These are phyloP conservation scores for Acanthosepion lycidas DNA, from an alignment of 2,888 invertebrate species.

Conservation along the genomic window DNA sequence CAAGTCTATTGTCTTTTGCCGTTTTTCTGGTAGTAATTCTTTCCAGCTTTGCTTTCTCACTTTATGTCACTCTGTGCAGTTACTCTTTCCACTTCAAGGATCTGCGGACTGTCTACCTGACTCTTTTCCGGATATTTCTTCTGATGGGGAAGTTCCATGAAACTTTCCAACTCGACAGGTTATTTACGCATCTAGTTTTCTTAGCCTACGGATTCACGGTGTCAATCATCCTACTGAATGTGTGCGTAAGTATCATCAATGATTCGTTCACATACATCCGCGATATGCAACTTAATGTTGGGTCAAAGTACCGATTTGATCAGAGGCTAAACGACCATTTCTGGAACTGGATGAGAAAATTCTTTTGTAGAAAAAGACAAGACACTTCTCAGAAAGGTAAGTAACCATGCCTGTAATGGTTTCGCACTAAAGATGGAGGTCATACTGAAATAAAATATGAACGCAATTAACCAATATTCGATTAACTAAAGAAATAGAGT, in stretches of 20 bases:
- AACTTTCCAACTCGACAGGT: constrained; percentile 40
- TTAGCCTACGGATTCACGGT: background rate
- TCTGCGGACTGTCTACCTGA: constrained; percentile 45
- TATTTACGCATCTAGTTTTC: background rate
- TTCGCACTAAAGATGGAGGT: too few relatives aligned
- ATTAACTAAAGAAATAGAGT: too few relatives aligned
- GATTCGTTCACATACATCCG: background rate
- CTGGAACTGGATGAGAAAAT: background rate
- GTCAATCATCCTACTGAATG: constrained; percentile 36
- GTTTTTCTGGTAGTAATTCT: constrained; percentile 51
- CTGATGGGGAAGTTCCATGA: constrained; percentile 48
- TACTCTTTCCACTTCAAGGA: constrained; percentile 48
- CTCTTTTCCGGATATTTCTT: constrained; percentile 50
- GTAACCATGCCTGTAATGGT: background rate
- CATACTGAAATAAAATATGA: too few relatives aligned
- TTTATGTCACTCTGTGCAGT: constrained; percentile 51
- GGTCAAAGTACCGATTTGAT: background rate
- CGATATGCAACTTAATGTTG: background rate
- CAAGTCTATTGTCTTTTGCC: constrained; percentile 49
- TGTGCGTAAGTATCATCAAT: constrained; percentile 39
- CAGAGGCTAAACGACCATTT: constrained; percentile 43
- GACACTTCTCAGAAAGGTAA: background rate
- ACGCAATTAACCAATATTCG: too few relatives aligned
- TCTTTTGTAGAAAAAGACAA: background rate
- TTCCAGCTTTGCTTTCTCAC: constrained; percentile 52